Conservation (phyloP, 2,113 vertebrate species). For the Taxidea taxus region DNA sequence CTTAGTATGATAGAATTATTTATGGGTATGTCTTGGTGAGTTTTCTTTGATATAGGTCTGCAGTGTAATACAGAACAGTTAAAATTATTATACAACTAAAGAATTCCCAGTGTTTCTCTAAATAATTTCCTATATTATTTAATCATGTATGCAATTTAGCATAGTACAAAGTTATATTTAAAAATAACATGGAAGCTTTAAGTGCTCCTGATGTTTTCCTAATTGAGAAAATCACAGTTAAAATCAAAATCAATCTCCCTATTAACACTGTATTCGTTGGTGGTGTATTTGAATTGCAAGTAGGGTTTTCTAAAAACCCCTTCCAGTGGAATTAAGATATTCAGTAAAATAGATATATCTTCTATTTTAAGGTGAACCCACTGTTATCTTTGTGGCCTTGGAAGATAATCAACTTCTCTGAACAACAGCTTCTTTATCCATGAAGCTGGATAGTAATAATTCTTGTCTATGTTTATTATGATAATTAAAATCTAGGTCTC, state of each 20-base stretch:
- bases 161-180: background rate
- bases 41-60: background rate
- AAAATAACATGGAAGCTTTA: background rate
- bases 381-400: background rate
- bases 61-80: background rate
- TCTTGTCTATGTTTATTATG: background rate
- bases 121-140: background rate
- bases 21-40: background rate
- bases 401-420: background rate
- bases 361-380: background rate
- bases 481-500: background rate
- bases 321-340: background rate
- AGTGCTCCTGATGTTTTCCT: background rate
- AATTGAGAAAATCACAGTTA: conserved; percentile 1
- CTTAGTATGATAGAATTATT: conserved; percentile 57
- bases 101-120: background rate
- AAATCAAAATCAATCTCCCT: background rate
- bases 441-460: background rate
- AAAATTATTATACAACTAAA: background rate
- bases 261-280: background rate
- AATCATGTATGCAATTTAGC: background rate
- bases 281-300: background rate
- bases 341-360: background rate
- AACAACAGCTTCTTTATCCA: background rate
- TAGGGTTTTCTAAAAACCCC: background rate